A percentile compares a stretch with the other conserved stretches of the same genome.
phyloP scores from a whole-genome alignment of 2,113 vertebrate genomes.

The Mormyrus lacerda region DNA sequence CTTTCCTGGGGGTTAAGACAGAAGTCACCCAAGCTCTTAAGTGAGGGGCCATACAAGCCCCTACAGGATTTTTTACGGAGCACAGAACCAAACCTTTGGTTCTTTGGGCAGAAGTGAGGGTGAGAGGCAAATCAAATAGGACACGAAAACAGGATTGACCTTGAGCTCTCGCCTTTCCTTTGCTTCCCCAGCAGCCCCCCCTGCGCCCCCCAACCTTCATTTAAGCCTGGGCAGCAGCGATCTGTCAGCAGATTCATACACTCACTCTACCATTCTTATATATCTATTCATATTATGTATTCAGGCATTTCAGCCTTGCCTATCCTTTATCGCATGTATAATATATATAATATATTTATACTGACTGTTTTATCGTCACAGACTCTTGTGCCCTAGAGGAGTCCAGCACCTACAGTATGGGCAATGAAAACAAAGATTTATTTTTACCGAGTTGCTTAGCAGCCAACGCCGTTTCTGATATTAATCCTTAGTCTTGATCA shows the following conservation, averaged over 20 bases:
- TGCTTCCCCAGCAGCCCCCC: too few relatives aligned
- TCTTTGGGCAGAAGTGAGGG: neutral
- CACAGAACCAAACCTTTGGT: neutral
- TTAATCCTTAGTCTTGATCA: neutral
- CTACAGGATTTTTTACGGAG: neutral
- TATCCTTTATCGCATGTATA: neutral
- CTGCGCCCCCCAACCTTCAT: neutral
- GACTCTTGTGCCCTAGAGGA: neutral
- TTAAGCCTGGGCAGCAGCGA: neutral
- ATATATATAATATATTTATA: neutral
- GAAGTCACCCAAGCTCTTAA: neutral
- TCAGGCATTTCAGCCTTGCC: neutral
- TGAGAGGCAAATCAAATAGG: neutral
- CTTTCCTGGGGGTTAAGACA: neutral
- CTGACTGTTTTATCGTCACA: neutral
- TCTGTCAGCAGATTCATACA: neutral
- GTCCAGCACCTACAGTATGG: neutral
- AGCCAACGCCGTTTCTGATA: neutral
- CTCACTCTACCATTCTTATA: neutral
- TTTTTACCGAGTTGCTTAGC: conserved; percentile 4
- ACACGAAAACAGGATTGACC: neutral
- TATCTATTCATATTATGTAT: conserved; percentile 2
- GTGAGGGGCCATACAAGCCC: neutral
- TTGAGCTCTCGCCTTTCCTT: neutral
- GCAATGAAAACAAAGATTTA: conserved; percentile 1